Evolutionary conservation across 2,797 vertebrate species (phyloP), one percentile per base, ranked within the genome.

Genomic region (Danio tinwini): DNA sequence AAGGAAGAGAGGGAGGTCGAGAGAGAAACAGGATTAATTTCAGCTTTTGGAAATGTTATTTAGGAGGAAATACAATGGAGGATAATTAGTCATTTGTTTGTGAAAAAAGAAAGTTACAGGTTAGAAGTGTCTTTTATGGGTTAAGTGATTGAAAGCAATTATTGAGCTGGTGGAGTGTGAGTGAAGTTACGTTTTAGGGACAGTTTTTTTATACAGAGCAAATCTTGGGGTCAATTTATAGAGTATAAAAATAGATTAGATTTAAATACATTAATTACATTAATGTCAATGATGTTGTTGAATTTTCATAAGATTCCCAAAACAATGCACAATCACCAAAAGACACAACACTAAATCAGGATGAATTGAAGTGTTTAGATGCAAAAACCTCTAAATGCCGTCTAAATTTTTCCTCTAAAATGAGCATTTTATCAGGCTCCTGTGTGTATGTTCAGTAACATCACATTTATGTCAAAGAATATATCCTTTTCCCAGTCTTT

Each of bases 1-100:
- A 85, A 87, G 61, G 87, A 88, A 19, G 42, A 86, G 75, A 86
- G 73, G 76, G 70, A 85, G 82, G 59, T 78, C 78, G 50, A 79
- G 21, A 81, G 80, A 86, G 67, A 85, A 72, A 81, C 49, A 79
- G 49, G 49, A 74, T 83, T 85, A 82, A 75, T 58, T 75, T 78
- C 58, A 78, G 79, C 42, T 80, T 80, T 74, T 61, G 49, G 2
- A 39, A 64, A 62, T 49, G 21, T 52, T 42, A 79, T 21, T 64
- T 53, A 17, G 39, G 55, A 50, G 44, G 53, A 81, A 78, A 58
- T 50, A 59, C 61, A 69, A 59, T 50, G 7, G 52, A 71, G 69
- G 37, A 47, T 81, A 79, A 42, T 44, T 40, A 69, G n/a, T 17
- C 13, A 9, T 67, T 52, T 5, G 64, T 59, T 37, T 37, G 12